Percentiles rank a stretch among this genome's conserved stretches.
phyloP scores from a whole-genome alignment of 2,113 vertebrate species.

The Typhlomys cinereus region DNA sequence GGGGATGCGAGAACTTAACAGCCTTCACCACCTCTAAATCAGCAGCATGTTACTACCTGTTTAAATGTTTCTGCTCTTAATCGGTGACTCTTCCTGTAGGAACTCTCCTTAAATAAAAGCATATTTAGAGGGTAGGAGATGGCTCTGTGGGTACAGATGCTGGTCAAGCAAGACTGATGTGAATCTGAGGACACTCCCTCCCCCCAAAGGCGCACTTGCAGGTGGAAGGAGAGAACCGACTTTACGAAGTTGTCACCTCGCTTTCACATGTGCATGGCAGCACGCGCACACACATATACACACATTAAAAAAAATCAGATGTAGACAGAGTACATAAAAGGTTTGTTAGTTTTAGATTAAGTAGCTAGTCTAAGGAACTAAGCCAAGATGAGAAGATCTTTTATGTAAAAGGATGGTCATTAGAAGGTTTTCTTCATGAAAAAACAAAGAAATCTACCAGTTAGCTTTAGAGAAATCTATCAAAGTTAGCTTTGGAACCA shows the following conservation, averaged over 20 bases:
- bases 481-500: too few species aligned
- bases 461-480: not conserved
- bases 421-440: constrained; percentile 33
- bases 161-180: too few species aligned
- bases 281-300: too few species aligned
- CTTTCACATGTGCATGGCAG: too few species aligned
- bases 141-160: too few species aligned
- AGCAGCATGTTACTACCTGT: not conserved
- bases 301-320: not conserved
- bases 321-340: not conserved
- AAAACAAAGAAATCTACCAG: not conserved
- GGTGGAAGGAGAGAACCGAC: too few species aligned
- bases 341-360: not conserved
- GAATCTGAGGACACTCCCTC: too few species aligned
- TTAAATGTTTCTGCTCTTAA: not conserved
- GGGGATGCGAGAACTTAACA: not conserved
- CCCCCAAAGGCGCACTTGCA: too few species aligned
- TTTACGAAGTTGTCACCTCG: too few species aligned
- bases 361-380: not conserved
- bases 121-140: too few species aligned
- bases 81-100: not conserved
- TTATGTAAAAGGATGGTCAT: constrained; percentile 9
- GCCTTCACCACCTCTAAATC: not conserved
- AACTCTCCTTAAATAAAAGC: not conserved
- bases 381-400: not conserved